Evolutionary conservation across 2,797 vertebrate genomes (phyloP).

Genomic region (Oryzias dopingdopingensis): DNA sequence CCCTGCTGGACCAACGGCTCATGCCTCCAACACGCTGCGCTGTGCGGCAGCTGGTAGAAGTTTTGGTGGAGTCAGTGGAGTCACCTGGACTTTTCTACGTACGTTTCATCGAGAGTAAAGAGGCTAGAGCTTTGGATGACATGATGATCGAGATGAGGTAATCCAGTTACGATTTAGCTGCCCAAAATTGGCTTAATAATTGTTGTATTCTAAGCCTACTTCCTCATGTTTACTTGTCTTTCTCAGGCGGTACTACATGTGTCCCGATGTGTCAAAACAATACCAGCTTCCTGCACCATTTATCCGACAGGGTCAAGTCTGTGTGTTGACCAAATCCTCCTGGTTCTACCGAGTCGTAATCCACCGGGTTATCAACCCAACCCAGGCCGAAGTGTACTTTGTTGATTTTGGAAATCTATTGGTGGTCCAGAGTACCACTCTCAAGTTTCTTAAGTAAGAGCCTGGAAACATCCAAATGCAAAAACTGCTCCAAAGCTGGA

Average conservation of each 20-base stretch:
- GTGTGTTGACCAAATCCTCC: constrained; percentile 75
- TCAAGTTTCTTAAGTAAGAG: constrained; percentile 92
- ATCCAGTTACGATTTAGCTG: not conserved
- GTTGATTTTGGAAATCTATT: constrained; percentile 85
- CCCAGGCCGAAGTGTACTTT: constrained; percentile 86
- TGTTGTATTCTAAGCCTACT: too few relatives aligned
- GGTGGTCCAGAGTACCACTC: constrained; percentile 73
- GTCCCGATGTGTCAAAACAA: constrained; percentile 79
- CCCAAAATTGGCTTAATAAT: too few relatives aligned
- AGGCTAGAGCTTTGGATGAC: constrained; percentile 79
- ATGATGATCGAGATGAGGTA: constrained; percentile 96
- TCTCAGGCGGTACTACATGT: constrained; percentile 84
- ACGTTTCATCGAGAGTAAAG: constrained; percentile 74
- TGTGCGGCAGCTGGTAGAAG: constrained; percentile 75
- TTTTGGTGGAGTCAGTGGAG: constrained; percentile 80
- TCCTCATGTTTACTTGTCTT: not conserved
- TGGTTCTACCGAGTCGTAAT: constrained; percentile 93
- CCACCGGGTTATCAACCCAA: constrained; percentile 76
- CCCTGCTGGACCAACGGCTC: constrained; percentile 77
- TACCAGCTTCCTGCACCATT: constrained; percentile 82
- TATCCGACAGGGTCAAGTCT: constrained; percentile 84
- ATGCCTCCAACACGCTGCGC: constrained; percentile 65
- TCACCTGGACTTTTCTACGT: constrained; percentile 89
- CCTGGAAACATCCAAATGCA: not conserved
- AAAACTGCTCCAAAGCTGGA: not conserved